A percentile compares a stretch with the other conserved stretches of the same genome.
phyloP scores from a whole-genome alignment of 2,113 vertebrate genomes.

The Hyperoodon ampullatus region DNA sequence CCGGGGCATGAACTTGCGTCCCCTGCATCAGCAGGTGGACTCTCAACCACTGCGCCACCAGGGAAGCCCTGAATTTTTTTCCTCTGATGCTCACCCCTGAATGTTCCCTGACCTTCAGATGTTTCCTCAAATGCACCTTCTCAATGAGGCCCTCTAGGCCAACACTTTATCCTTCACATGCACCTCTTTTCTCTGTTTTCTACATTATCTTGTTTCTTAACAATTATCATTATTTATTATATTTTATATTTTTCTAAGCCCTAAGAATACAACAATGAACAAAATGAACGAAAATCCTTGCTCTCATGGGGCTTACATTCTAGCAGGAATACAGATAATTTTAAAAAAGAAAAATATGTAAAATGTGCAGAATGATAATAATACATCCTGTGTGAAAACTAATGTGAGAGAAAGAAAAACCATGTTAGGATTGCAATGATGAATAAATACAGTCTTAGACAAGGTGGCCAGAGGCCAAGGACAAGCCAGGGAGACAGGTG shows the following conservation, averaged over 20 bases:
- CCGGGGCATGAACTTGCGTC: no score
- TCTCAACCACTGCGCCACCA: no score
- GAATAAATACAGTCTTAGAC: background rate
- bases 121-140: background rate
- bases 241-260: background rate
- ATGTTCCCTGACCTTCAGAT: background rate
- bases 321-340: background rate
- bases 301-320: background rate
- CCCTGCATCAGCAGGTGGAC: no score
- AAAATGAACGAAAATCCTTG: background rate
- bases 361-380: background rate
- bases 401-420: background rate
- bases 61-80: no score
- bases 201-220: background rate
- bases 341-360: background rate
- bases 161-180: background rate
- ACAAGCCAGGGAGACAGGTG: background rate
- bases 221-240: background rate
- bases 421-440: background rate
- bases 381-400: background rate
- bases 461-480: background rate
- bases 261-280: background rate
- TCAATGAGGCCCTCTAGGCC: background rate
- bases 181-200: background rate
- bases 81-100: background rate